Conservation (phyloP, 2,797 vertebrate species). For the Urophycis tenuis region DNA sequence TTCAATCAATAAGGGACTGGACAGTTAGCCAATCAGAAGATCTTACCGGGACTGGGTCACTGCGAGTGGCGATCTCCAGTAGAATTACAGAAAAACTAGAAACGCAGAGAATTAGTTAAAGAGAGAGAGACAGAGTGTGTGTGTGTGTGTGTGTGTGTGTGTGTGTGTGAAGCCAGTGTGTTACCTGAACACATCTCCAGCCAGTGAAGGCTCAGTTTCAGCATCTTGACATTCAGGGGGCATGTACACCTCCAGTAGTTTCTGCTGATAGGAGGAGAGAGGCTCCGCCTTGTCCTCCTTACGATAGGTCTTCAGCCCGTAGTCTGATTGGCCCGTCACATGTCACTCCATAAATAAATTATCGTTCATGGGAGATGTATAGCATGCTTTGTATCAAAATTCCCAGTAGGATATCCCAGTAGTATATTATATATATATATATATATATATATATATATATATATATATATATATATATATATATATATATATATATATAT, state of each 20-base stretch:
- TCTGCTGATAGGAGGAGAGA: slow-evolving; percentile 63
- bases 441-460: too few relatives aligned
- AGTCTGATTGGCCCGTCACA: slow-evolving; percentile 63
- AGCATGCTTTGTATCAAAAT: too few relatives aligned
- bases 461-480: too few relatives aligned
- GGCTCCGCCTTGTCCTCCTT: slow-evolving; percentile 63
- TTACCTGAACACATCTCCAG: slow-evolving; percentile 78
- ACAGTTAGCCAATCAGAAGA: neutral
- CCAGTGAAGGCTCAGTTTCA: slow-evolving; percentile 64
- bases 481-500: too few relatives aligned
- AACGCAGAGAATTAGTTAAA: neutral
- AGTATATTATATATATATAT: too few relatives aligned
- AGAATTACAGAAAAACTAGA: slow-evolving; percentile 80
- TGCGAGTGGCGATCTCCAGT: slow-evolving; percentile 79
- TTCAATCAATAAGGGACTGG: neutral
- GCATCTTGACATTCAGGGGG: slow-evolving; percentile 69
- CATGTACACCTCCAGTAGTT: slow-evolving; percentile 67
- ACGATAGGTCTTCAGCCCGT: slow-evolving; percentile 71
- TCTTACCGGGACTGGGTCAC: slow-evolving; percentile 74
- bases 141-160: too few relatives aligned
- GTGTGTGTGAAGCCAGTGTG: slow-evolving; percentile 38
- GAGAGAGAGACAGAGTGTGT: neutral
- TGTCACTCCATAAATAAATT: neutral
- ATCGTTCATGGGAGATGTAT: too few relatives aligned
- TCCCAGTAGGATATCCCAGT: neutral